A percentile compares a stretch with the other conserved stretches of the same genome.
Evolutionary conservation across 2,113 vertebrate genomes (phyloP).

Genomic region (Danio rerio): DNA sequence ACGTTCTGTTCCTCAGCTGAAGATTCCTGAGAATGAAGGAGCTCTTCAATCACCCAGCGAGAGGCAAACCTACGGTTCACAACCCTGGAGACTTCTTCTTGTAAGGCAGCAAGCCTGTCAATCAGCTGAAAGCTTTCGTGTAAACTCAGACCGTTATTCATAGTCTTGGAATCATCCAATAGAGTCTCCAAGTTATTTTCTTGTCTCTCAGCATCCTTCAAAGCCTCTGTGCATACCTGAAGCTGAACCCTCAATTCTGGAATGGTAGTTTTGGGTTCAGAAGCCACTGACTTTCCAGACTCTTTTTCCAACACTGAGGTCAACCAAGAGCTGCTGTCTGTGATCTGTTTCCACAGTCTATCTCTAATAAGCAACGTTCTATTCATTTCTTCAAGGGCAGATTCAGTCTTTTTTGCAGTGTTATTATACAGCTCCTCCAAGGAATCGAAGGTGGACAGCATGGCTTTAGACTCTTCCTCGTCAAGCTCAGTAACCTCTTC

Average conservation of each 20-base stretch:
- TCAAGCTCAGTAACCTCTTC: conserved; percentile 58
- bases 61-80: conserved; percentile 76
- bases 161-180: conserved; percentile 67
- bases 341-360: conserved; percentile 75
- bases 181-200: conserved; percentile 68
- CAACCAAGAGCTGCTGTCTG: conserved; percentile 76
- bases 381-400: conserved; percentile 78
- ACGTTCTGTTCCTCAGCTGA: conserved; percentile 72
- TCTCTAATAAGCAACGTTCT: conserved; percentile 77
- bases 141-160: conserved; percentile 73
- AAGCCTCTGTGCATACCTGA: conserved; percentile 65
- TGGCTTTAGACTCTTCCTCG: conserved; percentile 64
- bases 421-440: conserved; percentile 78
- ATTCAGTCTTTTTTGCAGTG: conserved; percentile 74
- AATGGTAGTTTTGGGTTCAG: conserved; percentile 52
- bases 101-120: conserved; percentile 80
- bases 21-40: conserved; percentile 72
- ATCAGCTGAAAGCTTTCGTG: conserved; percentile 83
- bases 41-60: conserved; percentile 75
- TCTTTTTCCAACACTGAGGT: conserved; percentile 60
- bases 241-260: conserved; percentile 67
- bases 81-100: conserved; percentile 74
- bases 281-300: conserved; percentile 52
- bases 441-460: conserved; percentile 68
- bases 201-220: conserved; percentile 73